Evolutionary conservation across 1,140 invertebrate genomes (phyloP).

Genomic region (Pseudobourletiella spinata): DNA sequence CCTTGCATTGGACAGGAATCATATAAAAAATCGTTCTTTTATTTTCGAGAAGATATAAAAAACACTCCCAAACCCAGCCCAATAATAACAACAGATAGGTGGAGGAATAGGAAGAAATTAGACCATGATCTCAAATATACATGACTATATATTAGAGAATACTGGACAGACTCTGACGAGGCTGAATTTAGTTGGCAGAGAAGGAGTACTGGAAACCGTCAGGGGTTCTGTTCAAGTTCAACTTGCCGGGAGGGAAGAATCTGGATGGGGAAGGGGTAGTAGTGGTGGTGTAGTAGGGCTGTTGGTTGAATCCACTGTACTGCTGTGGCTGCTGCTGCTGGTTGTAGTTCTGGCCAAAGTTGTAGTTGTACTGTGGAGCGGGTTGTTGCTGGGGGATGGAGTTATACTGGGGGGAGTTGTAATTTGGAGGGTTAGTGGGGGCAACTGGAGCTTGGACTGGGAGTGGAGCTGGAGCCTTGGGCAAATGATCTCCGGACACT

Average conservation of each 20-base stretch:
- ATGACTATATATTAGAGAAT: too few species aligned
- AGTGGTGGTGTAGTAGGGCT: not conserved
- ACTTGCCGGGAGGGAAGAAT: constrained; percentile 70
- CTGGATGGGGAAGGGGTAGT: constrained; percentile 41
- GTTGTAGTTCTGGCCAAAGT: constrained; percentile 16
- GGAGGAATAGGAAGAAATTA: too few species aligned
- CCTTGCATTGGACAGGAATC: too few species aligned
- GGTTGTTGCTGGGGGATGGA: constrained; percentile 42
- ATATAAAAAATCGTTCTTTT: too few species aligned
- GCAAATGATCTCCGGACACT: constrained; percentile 64
- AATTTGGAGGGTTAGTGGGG: constrained; percentile 40
- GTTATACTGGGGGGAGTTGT: constrained; percentile 22
- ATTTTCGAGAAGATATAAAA: too few species aligned
- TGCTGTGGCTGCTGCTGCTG: not conserved
- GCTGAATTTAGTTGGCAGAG: constrained; percentile 31
- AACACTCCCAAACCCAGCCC: too few species aligned
- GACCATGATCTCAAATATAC: too few species aligned
- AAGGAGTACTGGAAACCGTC: constrained; percentile 75
- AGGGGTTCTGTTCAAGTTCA: constrained; percentile 69
- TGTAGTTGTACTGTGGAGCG: constrained; percentile 39
- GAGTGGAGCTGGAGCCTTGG: constrained; percentile 47
- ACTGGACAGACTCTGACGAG: too few species aligned
- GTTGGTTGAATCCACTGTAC: constrained; percentile 1
- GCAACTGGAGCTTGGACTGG: constrained; percentile 46
- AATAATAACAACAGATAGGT: too few species aligned